Evolutionary conservation across 2,888 invertebrate species (phyloP), one percentile per base, ranked within the genome.

Genomic region (Meteorus cinctellus): DNA sequence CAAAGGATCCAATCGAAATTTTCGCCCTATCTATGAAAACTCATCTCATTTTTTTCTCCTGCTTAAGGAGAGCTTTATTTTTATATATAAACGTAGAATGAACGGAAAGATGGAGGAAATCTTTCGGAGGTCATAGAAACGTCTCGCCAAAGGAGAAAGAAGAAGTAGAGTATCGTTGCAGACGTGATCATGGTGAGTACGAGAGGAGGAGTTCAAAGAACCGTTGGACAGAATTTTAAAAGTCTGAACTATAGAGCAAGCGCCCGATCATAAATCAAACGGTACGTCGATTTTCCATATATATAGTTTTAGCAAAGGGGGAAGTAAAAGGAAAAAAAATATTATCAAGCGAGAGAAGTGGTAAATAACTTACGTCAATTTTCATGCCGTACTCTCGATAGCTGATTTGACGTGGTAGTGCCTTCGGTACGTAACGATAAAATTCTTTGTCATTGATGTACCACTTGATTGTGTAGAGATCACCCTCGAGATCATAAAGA

Each of bases 401-500:
- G 45, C 93, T 94, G 89, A 93, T 92, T 4, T 93, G 93, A 0
- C 94, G 93, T 0, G 94, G 94, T 85, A 92, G 91, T 84, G 94
- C 94, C 75, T 94, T 92, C 5, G 95, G 95, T 78, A 94, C 93
- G 86, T 91, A 95, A 84, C 95, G 91, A 90, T 95, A 95, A 91
- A 95, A 95, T 90, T 95, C 95, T 6, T 92, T 92, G 80, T 93
- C 92, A 4, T 93, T 93, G 77, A 93, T 91, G 89, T 95, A 95
- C 95, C 95, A 95, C 88, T 94, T 92, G 86, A 95, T 94, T 79
- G 94, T 93, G 90, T 95, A 95, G 5, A 95, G 91, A 66, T 82
- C 76, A 41, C 81, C 83, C 55, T 88, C 84, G 41, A 89, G 81
- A 27, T 89, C 87, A 79, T 89, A 89, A 79, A 84, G 81, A 77